phyloP scores from a whole-genome alignment of 2,797 vertebrate genomes.

The Mus minutoides region DNA sequence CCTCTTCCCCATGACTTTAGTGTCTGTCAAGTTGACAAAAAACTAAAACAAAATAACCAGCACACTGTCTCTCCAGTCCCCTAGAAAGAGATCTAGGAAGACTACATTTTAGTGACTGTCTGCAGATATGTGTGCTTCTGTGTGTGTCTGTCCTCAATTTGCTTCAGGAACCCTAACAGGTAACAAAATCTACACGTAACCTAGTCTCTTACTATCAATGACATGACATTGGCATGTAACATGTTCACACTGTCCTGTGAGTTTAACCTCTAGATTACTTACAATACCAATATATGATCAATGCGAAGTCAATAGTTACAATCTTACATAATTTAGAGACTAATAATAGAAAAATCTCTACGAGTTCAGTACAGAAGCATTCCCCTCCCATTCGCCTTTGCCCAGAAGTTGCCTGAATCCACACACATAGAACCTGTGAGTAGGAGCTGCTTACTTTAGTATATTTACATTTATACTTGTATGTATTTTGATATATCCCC shows the following conservation, averaged over 20 bases:
- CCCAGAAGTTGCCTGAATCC: neutral
- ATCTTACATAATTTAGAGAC: neutral
- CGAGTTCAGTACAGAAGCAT: neutral
- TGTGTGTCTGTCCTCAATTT: neutral
- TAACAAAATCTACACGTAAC: neutral
- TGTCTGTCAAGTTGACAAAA: neutral
- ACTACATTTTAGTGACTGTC: neutral
- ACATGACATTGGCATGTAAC: neutral
- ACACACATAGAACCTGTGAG: neutral
- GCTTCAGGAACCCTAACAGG: too few relatives aligned
- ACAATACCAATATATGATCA: neutral
- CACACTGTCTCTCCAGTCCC: neutral
- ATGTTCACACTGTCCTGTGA: neutral
- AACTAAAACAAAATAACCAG: neutral
- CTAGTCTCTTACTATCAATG: neutral
- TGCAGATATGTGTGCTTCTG: neutral
- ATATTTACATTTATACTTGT: neutral
- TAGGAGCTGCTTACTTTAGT: neutral
- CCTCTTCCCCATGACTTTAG: neutral
- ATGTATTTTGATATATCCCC: neutral
- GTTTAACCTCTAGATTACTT: neutral
- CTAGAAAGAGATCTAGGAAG: neutral
- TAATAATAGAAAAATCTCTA: neutral
- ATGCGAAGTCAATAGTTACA: neutral
- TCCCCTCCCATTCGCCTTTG: neutral